Base-by-base conservation (phyloP, 2,888 invertebrate species). In the Erebia epiphron region DNA sequence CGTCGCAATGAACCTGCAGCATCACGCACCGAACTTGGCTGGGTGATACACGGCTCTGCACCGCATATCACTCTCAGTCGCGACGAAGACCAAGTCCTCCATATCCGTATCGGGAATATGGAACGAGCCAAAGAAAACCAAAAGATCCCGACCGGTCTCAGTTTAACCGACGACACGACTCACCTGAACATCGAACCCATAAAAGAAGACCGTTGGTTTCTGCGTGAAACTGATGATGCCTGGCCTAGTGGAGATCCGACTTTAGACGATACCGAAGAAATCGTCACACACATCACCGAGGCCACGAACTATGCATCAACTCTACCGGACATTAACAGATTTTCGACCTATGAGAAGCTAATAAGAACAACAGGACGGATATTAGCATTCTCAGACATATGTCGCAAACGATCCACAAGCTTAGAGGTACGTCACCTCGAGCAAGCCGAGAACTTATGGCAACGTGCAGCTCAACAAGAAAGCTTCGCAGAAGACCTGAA, bases 401-500 rank as follows among this genome's bases (percentile, higher is more conserved):
- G 62, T 16, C 13, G 41, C 5, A 43, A 16, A 63, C 9, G 14
- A 54, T 56, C 26, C 10, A 26, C 18, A 18, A 16, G 46, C 9
- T 16, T 68, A 1, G 60, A 68, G 26, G 18, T 49, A 35, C 26
- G 18, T 13, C 60, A 67, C 7, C 8, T 69, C 5, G 49, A 64
- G 13, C 60, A 60, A 52, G 72, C 69, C 1, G 69, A 72, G 49
- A 18, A 21, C 2, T 14, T 64, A 11, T 63, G 50, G 43, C 49
- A 43, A 26, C 41, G 21, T 43, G 46, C 9, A 2, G 60, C 65
- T 10, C 70, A 70, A 57, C 8, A 49, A 52, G 64, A 73, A 9
- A 66, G 69, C 43, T 72, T 72, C 65, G 18, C 26, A 10, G 50
- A 68, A 8, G 73, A 68, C 11, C 4, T 73, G 11, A 26, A 26